Conservation (phyloP, 2,888 invertebrate genomes). For the Bembecia ichneumoniformis region DNA sequence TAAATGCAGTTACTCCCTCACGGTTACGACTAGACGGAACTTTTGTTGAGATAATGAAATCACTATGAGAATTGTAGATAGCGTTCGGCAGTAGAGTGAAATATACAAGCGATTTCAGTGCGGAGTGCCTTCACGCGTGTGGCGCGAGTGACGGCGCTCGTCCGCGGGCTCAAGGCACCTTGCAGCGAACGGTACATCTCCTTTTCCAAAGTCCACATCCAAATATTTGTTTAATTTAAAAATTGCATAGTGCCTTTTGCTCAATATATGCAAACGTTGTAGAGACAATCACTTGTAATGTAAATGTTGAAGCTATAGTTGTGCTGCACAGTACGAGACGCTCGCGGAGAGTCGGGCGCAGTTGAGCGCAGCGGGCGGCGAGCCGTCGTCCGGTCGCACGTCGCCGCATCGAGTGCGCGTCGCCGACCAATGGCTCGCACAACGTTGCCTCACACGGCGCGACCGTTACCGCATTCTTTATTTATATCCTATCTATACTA, state of each 20-base stretch:
- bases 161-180: slow-evolving; percentile 56
- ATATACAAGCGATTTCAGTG: no score
- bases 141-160: slow-evolving; percentile 10
- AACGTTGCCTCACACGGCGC: slow-evolving; percentile 63
- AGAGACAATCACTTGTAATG: slow-evolving; percentile 40
- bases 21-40: no score
- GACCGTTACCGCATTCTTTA: slow-evolving; percentile 29
- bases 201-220: slow-evolving; percentile 40
- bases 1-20: no score
- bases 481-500: slow-evolving; percentile 14
- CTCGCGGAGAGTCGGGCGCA: background rate
- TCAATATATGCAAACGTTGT: slow-evolving; percentile 51
- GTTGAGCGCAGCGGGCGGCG: background rate
- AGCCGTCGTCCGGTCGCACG: background rate
- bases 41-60: no score
- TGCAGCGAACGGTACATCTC: slow-evolving; percentile 34
- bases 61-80: no score
- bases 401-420: slow-evolving; percentile 5
- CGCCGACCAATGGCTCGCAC: slow-evolving; percentile 34
- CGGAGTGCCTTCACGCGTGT: no score
- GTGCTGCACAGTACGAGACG: slow-evolving; percentile 20
- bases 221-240: slow-evolving; percentile 47
- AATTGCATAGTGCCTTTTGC: slow-evolving; percentile 67
- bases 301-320: slow-evolving; percentile 34
- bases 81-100: no score